These are phyloP conservation scores for Ectropis crepuscularia DNA, from an alignment of 2,888 invertebrate species.

Conservation along the genomic window DNA sequence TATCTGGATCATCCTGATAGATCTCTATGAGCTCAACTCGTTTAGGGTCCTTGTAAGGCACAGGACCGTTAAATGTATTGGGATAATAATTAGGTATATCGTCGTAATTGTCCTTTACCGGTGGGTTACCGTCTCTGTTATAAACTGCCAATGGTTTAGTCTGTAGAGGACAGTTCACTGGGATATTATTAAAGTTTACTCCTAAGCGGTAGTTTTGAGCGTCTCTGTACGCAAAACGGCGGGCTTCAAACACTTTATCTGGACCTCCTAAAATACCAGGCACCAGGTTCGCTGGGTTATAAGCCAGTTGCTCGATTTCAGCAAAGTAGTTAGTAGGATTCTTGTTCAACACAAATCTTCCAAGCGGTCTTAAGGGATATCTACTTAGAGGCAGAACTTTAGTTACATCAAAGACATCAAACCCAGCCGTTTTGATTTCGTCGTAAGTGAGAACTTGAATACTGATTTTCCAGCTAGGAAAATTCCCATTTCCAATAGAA, in stretches of 20 bases:
- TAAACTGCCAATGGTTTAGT: conserved; percentile 88
- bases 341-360: conserved; percentile 91
- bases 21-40: conserved; percentile 79
- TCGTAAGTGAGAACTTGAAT: conserved; percentile 93
- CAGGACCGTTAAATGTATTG: conserved; percentile 95
- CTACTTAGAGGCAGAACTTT: conserved; percentile 92
- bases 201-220: conserved; percentile 94
- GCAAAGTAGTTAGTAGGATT: conserved; percentile 96
- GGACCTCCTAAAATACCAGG: conserved; percentile 96
- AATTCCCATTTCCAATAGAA: conserved; percentile 89
- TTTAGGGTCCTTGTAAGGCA: conserved; percentile 85
- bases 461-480: conserved; percentile 90
- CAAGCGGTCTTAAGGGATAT: conserved; percentile 93
- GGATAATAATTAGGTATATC: conserved; percentile 97
- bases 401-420: conserved; percentile 96
- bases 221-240: conserved; percentile 93
- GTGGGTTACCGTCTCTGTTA: conserved; percentile 93
- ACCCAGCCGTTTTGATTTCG: conserved; percentile 90
- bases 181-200: conserved; percentile 94
- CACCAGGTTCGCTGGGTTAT: conserved; percentile 93
- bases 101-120: conserved; percentile 90
- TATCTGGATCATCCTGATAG: conserved; percentile 91
- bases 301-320: conserved; percentile 96
- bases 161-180: conserved; percentile 96
- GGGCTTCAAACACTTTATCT: conserved; percentile 94